Evolutionary conservation across 2,113 vertebrate genomes (phyloP).

Genomic region (Theristicus caerulescens): DNA sequence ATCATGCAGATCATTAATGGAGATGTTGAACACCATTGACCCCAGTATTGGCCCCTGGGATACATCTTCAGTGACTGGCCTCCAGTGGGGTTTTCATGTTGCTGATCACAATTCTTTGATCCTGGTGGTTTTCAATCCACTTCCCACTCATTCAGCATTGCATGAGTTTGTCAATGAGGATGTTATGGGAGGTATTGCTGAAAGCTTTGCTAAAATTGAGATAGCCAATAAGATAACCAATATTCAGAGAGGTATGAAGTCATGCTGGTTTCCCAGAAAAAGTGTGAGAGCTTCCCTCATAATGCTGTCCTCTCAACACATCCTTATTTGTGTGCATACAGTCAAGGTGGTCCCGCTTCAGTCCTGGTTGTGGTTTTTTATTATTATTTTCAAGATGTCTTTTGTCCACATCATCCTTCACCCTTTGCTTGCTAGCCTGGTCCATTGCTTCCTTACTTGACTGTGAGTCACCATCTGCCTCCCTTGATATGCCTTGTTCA

Average conservation of each 20-base stretch:
- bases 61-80: not conserved
- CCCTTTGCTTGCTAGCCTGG: not conserved
- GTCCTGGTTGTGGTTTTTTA: not conserved
- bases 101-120: not conserved
- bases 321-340: not conserved
- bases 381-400: not conserved
- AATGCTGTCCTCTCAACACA: not conserved
- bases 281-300: not conserved
- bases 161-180: not conserved
- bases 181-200: not conserved
- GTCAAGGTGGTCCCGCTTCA: not conserved
- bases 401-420: not conserved
- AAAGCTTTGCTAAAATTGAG: not conserved
- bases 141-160: not conserved
- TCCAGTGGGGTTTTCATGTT: not conserved
- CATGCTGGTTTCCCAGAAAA: not conserved
- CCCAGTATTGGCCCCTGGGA: not conserved
- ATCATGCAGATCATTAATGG: not conserved
- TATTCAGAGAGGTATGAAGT: not conserved
- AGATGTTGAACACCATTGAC: not conserved
- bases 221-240: not conserved
- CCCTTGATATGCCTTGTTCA: not conserved
- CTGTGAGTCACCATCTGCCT: not conserved
- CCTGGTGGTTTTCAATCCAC: not conserved
- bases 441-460: not conserved